Evolutionary conservation across 2,797 vertebrate genomes (phyloP).

Genomic region (Acrossocheilus fasciatus): DNA sequence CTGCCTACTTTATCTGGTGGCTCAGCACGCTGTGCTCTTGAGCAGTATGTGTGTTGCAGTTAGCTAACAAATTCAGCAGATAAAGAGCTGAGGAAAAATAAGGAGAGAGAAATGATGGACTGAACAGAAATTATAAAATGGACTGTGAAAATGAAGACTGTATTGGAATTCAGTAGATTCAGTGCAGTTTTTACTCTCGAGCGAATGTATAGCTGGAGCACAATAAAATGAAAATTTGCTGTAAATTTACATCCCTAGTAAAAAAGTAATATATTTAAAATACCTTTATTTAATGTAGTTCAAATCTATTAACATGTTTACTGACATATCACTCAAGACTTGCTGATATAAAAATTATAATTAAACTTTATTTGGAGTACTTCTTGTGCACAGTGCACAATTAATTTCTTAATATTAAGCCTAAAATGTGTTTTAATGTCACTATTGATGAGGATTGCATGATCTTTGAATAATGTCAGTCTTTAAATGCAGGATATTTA

Average conservation of each 20-base stretch:
- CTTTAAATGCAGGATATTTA: too few species aligned
- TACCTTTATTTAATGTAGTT: too few species aligned
- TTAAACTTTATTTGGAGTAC: too few species aligned
- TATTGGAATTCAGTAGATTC: not conserved
- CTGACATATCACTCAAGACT: too few species aligned
- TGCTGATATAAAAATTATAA: too few species aligned
- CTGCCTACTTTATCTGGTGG: not conserved
- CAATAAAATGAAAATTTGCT: not conserved
- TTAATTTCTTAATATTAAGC: too few species aligned
- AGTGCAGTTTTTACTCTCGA: not conserved
- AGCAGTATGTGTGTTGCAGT: not conserved
- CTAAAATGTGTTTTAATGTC: too few species aligned
- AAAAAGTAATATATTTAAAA: too few species aligned
- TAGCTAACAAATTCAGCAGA: not conserved
- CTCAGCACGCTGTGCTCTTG: not conserved
- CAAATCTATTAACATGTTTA: too few species aligned
- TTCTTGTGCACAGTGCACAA: too few species aligned
- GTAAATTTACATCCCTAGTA: not conserved
- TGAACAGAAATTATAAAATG: not conserved
- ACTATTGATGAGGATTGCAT: too few species aligned
- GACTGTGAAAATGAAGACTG: conserved; percentile 1
- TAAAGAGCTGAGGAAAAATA: not conserved
- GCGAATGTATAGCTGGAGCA: not conserved
- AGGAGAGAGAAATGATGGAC: not conserved
- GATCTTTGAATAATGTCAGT: too few species aligned